Base-by-base conservation (phyloP, 2,113 vertebrate genomes). In the Strigops habroptila region DNA sequence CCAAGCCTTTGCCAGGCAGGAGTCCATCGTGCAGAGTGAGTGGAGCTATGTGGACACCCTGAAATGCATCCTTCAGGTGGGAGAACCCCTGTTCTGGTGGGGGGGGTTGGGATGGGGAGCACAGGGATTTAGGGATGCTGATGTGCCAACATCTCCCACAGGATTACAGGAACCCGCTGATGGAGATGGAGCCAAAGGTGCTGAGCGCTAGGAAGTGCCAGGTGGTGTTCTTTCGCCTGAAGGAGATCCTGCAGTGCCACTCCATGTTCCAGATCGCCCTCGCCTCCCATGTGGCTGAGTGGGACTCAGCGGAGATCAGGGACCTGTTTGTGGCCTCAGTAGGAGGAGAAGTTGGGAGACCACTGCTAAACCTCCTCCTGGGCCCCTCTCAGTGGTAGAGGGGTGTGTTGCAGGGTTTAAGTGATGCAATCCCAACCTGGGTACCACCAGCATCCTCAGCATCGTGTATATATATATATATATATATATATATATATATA, bases 241-340 rank as follows among this genome's bases (percentile, higher is more conserved):
- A 97, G 88, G 99, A 99, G 98, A 99, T 99, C 97, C 98, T 99
- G 52, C 99, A 99, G 96, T 99, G 99, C 96, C 99, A 99, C 96
- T 99, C 99, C 98, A 99, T 99, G 98, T 99, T 99, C 97, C 99
- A 99, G 97, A 99, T 99, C 3, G 99, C 99, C 4, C 96, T 99
- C 90, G 97, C 98, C 12, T 99, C 99, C 17, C 98, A 98, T 0
- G 99, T 99, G 95, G 98, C 98, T 0, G 99, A 99, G 95, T 99
- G 99, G 99, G 99, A 99, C 73, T 81, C 97, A 37, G 97, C 97
- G 0, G 99, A 99, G 91, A 99, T 99, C 0, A 99, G 99, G 4
- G 99, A 99, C 96, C 98, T 99, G 52, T 99, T 99, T 0, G 99
- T 99, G 69, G 99, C 99, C 73, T 99, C 99, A 53, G 99, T 99